Conservation (phyloP, 1,140 invertebrate species). For the Aporrectodea caliginosa region DNA sequence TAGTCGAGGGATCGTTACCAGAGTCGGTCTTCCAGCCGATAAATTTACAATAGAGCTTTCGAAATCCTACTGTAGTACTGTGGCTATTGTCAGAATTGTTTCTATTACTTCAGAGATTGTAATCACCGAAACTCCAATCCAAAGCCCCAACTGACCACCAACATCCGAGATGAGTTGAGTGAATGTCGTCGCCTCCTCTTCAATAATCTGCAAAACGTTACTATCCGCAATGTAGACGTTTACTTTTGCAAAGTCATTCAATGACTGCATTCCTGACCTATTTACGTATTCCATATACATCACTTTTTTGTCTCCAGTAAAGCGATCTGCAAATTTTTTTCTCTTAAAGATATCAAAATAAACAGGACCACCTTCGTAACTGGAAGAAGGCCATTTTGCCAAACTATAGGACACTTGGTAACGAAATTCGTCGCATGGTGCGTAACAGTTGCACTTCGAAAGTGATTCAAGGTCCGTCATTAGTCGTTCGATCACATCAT, state of each 20-base stretch:
- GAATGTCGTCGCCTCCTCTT: constrained; percentile 24
- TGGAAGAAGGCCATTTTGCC: not conserved
- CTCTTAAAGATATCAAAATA: not conserved
- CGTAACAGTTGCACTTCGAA: not conserved
- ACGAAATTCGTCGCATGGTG: not conserved
- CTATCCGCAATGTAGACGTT: constrained; percentile 33
- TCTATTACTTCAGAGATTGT: not conserved
- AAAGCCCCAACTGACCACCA: constrained; percentile 32
- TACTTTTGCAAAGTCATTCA: not conserved
- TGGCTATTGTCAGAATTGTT: not conserved
- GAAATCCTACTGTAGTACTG: too few species aligned
- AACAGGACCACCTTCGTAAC: not conserved
- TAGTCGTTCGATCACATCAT: not conserved
- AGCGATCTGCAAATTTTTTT: not conserved
- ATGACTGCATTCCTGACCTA: not conserved
- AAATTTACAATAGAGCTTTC: too few species aligned
- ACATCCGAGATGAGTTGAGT: constrained; percentile 30
- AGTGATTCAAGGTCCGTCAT: not conserved
- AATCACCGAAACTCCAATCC: constrained; percentile 21
- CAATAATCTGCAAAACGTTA: constrained; percentile 32
- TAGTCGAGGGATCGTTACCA: too few species aligned
- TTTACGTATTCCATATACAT: not conserved
- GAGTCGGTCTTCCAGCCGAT: too few species aligned
- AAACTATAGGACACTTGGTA: not conserved
- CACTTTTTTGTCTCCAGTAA: not conserved